Evolutionary conservation across 2,113 vertebrate genomes (phyloP).

Genomic region (Corythoichthys intestinalis): DNA sequence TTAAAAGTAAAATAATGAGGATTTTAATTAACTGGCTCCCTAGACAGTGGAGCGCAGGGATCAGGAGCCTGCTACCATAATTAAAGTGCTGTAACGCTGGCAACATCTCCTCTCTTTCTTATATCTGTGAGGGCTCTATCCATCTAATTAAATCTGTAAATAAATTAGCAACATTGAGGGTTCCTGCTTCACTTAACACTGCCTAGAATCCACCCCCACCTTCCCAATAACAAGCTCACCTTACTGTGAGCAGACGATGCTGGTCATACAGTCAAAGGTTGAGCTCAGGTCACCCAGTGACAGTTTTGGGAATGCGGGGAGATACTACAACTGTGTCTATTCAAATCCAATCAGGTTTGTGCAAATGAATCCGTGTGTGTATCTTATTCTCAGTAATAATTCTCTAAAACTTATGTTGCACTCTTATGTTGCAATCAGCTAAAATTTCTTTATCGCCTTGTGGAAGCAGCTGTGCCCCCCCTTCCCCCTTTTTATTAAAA

Average conservation of each 20-base stretch:
- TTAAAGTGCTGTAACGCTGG: constrained; percentile 80
- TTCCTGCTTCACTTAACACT: constrained; percentile 78
- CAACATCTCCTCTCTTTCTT: constrained; percentile 76
- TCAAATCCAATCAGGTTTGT: constrained; percentile 25
- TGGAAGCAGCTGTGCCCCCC: constrained; percentile 29
- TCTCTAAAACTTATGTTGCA: too few species aligned
- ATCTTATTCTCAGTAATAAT: neutral
- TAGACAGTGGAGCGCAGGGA: constrained; percentile 71
- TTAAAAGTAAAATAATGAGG: constrained; percentile 79
- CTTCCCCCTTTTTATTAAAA: constrained; percentile 61
- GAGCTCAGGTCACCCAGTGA: constrained; percentile 51
- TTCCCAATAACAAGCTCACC: constrained; percentile 64
- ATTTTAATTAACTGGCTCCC: constrained; percentile 80
- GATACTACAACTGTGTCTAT: constrained; percentile 4
- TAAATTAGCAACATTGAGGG: constrained; percentile 80
- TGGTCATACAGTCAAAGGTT: constrained; percentile 53
- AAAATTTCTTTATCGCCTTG: neutral
- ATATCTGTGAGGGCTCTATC: constrained; percentile 78
- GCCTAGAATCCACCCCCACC: constrained; percentile 53
- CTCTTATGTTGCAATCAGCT: constrained; percentile 4
- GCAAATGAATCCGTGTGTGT: constrained; percentile 24
- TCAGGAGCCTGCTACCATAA: constrained; percentile 78
- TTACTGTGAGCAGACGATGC: constrained; percentile 48
- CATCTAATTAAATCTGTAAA: constrained; percentile 84
- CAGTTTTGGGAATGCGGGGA: constrained; percentile 19